These are phyloP conservation scores for Tineola bisselliella DNA, from an alignment of 2,888 invertebrate genomes.

Conservation along the genomic window DNA sequence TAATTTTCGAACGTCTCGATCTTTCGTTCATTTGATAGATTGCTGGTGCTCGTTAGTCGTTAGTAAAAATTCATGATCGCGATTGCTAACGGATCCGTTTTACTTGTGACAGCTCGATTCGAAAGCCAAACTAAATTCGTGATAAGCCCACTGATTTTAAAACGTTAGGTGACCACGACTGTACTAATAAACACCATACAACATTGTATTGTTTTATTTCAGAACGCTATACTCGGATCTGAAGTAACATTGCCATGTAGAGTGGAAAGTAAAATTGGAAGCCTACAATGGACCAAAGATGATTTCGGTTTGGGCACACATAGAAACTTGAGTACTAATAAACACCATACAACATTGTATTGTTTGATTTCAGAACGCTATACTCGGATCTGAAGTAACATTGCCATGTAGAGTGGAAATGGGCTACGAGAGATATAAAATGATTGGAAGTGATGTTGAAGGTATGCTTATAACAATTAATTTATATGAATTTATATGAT, in stretches of 20 bases:
- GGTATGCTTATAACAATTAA: constrained; percentile 63
- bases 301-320: constrained; percentile 95
- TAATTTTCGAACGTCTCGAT: no score
- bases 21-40: no score
- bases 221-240: constrained; percentile 88
- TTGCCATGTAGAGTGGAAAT: constrained; percentile 89
- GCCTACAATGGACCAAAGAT: constrained; percentile 96
- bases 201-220: constrained; percentile 24
- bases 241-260: constrained; percentile 89
- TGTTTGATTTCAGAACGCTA: constrained; percentile 73
- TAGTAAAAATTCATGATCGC: no score
- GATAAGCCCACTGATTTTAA: no score
- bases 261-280: constrained; percentile 87
- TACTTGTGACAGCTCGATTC: no score
- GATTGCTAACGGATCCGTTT: no score
- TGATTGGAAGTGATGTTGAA: constrained; percentile 96
- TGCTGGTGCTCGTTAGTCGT: no score
- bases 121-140: no score
- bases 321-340: constrained; percentile 74
- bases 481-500: no score
- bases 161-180: no score
- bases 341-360: background rate
- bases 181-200: background rate
- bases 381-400: constrained; percentile 86
- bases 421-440: constrained; percentile 94